Percentiles rank a stretch among this genome's conserved stretches.
These are phyloP conservation scores for Agrotis segetum DNA, from an alignment of 2,888 invertebrate genomes.

Conservation along the genomic window DNA sequence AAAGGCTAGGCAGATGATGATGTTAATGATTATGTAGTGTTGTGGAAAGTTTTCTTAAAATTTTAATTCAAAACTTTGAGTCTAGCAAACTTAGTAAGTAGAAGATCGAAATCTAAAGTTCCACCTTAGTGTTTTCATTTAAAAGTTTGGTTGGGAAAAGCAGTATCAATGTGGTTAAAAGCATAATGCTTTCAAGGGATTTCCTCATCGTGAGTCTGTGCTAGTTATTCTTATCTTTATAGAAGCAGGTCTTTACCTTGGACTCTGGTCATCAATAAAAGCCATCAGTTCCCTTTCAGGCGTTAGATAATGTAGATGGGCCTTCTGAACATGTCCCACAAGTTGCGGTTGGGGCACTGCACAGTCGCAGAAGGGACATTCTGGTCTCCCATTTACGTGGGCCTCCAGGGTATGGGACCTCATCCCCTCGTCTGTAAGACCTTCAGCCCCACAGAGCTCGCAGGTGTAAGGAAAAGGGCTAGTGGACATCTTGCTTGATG, in stretches of 20 bases:
- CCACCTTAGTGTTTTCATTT: conserved; percentile 5
- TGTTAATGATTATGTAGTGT: neutral
- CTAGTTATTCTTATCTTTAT: too few species aligned
- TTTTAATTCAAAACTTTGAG: conserved; percentile 12
- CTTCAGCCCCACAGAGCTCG: conserved; percentile 96
- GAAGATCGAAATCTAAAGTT: conserved; percentile 16
- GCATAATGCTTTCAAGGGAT: too few species aligned
- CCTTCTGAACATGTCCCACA: conserved; percentile 95
- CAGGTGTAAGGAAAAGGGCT: conserved; percentile 92
- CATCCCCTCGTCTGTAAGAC: conserved; percentile 95
- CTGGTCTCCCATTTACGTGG: conserved; percentile 94
- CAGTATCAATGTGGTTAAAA: too few species aligned
- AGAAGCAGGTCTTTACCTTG: conserved; percentile 77
- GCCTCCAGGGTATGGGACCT: conserved; percentile 94
- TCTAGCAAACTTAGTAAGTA: conserved; percentile 4
- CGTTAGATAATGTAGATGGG: conserved; percentile 95
- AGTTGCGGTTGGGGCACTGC: conserved; percentile 94
- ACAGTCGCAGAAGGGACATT: conserved; percentile 96
- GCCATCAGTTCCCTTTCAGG: conserved; percentile 95
- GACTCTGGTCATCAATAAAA: conserved; percentile 94
- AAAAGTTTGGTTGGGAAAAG: neutral
- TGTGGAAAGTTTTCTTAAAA: conserved; percentile 13
- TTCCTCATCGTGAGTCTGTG: too few species aligned
- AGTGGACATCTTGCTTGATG: conserved; percentile 79
- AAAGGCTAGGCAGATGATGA: too few species aligned